Conservation (phyloP, 2,888 invertebrate genomes). For the Drosophila basisetae region DNA sequence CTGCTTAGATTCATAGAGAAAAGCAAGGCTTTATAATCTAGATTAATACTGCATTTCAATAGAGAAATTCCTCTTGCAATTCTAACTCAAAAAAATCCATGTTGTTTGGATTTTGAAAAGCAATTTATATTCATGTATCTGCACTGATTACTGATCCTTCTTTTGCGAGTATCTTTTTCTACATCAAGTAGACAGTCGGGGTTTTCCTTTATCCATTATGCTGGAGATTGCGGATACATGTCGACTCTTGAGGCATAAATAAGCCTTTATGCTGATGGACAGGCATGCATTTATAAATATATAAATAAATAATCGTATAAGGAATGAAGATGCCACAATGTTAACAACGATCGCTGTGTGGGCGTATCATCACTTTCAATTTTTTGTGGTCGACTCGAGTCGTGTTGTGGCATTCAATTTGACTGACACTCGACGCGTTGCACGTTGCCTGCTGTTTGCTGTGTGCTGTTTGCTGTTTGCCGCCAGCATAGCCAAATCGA, state of each 20-base stretch:
- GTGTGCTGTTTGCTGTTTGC: slow-evolving; percentile 28
- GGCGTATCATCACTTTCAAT: slow-evolving; percentile 77
- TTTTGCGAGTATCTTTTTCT: not conserved
- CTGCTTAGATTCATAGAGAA: no score
- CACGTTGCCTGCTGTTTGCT: slow-evolving; percentile 3
- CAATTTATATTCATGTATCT: not conserved
- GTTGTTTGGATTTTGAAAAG: no score
- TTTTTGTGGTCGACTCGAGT: slow-evolving; percentile 39
- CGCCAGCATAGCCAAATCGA: slow-evolving; percentile 54
- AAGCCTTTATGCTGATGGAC: slow-evolving; percentile 29
- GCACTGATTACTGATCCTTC: not conserved
- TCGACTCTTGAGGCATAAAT: slow-evolving; percentile 19
- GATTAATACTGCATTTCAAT: not conserved
- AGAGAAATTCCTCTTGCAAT: not conserved
- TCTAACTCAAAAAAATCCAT: not conserved
- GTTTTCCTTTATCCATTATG: not conserved
- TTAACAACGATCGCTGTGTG: slow-evolving; percentile 51
- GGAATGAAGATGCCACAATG: slow-evolving; percentile 14
- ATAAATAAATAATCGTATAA: slow-evolving; percentile 12
- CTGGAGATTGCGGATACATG: slow-evolving; percentile 4
- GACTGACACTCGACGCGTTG: slow-evolving; percentile 58
- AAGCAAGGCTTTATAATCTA: not conserved
- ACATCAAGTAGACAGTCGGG: not conserved
- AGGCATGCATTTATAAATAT: slow-evolving; percentile 19
- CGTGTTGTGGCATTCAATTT: slow-evolving; percentile 42